These are phyloP conservation scores for Agraylea sexmaculata DNA, from an alignment of 1,140 invertebrate genomes.

Conservation along the genomic window DNA sequence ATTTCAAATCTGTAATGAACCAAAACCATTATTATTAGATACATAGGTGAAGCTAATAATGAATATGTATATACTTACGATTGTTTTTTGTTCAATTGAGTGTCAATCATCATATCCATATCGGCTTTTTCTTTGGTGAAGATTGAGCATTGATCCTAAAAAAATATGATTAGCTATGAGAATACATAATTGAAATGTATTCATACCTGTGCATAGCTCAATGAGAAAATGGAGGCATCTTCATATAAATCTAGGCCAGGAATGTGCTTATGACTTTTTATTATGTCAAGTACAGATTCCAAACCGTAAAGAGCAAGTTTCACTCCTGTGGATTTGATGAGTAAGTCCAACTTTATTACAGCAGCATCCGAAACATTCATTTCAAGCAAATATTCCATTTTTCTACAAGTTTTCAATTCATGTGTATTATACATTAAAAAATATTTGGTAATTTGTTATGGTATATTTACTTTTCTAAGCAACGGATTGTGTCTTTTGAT, in stretches of 20 bases:
- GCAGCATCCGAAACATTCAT: conserved; percentile 25
- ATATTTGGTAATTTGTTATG: neutral
- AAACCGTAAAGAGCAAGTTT: conserved; percentile 23
- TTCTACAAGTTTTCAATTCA: too few species aligned
- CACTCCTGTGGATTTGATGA: conserved; percentile 23
- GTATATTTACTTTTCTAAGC: conserved; percentile 5
- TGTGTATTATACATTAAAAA: too few species aligned
- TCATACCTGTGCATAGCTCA: conserved; percentile 35
- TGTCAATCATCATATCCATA: conserved; percentile 14
- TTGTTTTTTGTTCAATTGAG: conserved; percentile 10
- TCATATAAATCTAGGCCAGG: conserved; percentile 35
- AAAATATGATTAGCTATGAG: conserved; percentile 9
- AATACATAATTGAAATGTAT: conserved; percentile 6
- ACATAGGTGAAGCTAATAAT: too few species aligned
- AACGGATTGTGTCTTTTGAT: neutral
- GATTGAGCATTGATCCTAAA: conserved; percentile 24
- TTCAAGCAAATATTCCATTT: conserved; percentile 24
- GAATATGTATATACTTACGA: conserved; percentile 17
- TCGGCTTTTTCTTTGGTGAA: conserved; percentile 19
- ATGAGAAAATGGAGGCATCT: conserved; percentile 32
- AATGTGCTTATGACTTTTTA: conserved; percentile 24
- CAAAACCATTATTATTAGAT: too few species aligned
- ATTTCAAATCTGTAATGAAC: too few species aligned
- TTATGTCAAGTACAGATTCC: conserved; percentile 1
- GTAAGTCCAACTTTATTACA: conserved; percentile 19